Base-by-base conservation (phyloP, 2,888 invertebrate genomes). In the Dromius quadrimaculatus region DNA sequence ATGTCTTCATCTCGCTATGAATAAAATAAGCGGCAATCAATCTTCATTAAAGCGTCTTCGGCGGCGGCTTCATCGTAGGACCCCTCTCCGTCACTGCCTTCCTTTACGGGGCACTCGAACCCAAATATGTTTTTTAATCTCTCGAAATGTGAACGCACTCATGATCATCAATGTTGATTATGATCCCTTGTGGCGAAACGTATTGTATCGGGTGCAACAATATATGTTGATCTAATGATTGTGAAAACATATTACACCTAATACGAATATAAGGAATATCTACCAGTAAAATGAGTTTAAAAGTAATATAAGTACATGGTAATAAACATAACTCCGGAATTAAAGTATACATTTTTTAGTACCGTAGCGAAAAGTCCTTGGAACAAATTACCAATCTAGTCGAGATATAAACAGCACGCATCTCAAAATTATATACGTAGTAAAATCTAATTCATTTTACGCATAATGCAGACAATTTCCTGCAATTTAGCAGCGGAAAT, bases 1-100 rank as follows among this genome's bases (percentile, higher is more conserved):
- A 59, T 59, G 68, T 68, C 68, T 68, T 68, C 68, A 68, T 68
- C 68, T 68, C 41, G 13, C 59, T 45, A 68, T 68, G 68, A 68
- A 68, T 68, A 68, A 68, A 59, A 41, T 68, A 59, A 68, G 43
- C 45, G 38, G 59, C 59, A 43, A 68, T 68, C 68, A 59, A 68
- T 68, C 68, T 68, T 68, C 68, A 68, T 68, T 68, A 68, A 28
- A 13, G 57, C 41, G 32, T 68, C 36, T 57, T 59, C 36, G 34
- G 59, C 59, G 34, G 59, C 19, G 17, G 41, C 28, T 54, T 54
- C 54, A 28, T 54, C 54, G 54, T 15, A 8, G 22, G 13, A 4
- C n/a, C 47, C 19, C n/a, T n/a, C n/a, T 20, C 8, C 47, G 22
- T 11, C 59, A 36, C 15, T 2, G 57, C 17, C 32, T 17, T 17